phyloP scores from a whole-genome alignment of 1,140 invertebrate species.

The Gryon sp. region DNA sequence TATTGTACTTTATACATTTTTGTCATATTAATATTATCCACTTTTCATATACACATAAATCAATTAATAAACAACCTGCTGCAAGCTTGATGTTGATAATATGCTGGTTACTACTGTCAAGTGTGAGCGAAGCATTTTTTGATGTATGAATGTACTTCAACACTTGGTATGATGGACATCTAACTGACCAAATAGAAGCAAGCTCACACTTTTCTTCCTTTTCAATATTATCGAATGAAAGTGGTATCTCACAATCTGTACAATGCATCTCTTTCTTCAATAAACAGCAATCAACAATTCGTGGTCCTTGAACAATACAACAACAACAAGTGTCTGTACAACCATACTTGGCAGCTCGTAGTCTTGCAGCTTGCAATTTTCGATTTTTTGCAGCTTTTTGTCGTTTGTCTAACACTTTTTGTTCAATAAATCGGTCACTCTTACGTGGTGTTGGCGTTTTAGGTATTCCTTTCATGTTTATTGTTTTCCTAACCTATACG shows the following conservation, averaged over 20 bases:
- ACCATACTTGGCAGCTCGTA: neutral
- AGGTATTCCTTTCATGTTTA: too few relatives aligned
- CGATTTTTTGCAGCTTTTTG: neutral
- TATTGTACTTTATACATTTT: neutral
- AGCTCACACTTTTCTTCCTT: conserved; percentile 5
- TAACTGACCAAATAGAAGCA: conserved; percentile 1
- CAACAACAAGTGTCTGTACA: neutral
- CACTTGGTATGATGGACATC: neutral
- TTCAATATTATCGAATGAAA: conserved; percentile 1
- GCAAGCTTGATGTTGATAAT: conserved; percentile 16
- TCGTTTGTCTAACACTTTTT: neutral
- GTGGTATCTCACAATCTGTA: neutral
- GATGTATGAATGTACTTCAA: conserved; percentile 9
- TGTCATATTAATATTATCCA: too few relatives aligned
- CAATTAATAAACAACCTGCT: conserved; percentile 5
- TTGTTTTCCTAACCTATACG: too few relatives aligned
- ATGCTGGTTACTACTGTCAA: neutral
- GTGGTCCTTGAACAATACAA: neutral
- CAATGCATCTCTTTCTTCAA: neutral
- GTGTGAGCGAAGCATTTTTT: neutral
- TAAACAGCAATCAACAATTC: neutral
- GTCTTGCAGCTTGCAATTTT: neutral
- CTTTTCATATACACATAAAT: too few relatives aligned
- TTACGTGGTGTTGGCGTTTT: too few relatives aligned
- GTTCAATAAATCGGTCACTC: conserved; percentile 1